Conservation (phyloP, 1,140 invertebrate genomes). For the Sinonovacula constricta region DNA sequence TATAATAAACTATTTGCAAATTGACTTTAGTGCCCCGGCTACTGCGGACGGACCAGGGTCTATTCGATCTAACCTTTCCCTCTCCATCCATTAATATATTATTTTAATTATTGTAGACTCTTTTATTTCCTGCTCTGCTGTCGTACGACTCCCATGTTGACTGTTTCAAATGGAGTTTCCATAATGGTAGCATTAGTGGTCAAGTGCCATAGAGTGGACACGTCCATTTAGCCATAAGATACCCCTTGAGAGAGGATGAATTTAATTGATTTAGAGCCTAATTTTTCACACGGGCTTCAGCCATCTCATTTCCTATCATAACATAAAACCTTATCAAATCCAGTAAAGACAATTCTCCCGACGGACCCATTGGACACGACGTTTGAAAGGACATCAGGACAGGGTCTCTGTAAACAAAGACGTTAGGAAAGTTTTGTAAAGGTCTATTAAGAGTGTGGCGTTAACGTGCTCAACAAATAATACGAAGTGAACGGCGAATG, state of each 20-base stretch:
- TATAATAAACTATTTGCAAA: background rate
- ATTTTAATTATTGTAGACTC: slow-evolving; percentile 55
- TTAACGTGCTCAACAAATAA: too few species aligned
- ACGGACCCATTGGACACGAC: too few species aligned
- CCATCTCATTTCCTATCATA: too few species aligned
- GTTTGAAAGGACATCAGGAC: too few species aligned
- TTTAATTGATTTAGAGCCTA: slow-evolving; percentile 47
- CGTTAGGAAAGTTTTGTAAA: too few species aligned
- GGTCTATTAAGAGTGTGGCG: too few species aligned
- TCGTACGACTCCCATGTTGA: slow-evolving; percentile 29
- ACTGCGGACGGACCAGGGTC: background rate
- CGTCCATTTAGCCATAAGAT: slow-evolving; percentile 36
- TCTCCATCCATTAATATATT: slow-evolving; percentile 51
- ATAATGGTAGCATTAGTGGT: slow-evolving; percentile 43
- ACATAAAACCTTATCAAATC: too few species aligned
- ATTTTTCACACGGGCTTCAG: too few species aligned
- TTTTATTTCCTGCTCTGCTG: slow-evolving; percentile 45
- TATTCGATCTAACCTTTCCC: slow-evolving; percentile 17
- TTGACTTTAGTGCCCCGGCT: background rate
- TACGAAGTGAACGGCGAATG: too few species aligned
- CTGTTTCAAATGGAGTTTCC: slow-evolving; percentile 44
- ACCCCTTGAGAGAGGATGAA: background rate
- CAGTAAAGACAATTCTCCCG: too few species aligned
- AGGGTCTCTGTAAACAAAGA: too few species aligned
- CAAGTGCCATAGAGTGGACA: slow-evolving; percentile 28